Evolutionary conservation across 2,113 vertebrate genomes (phyloP).

Genomic region (Percopsis transmontana): DNA sequence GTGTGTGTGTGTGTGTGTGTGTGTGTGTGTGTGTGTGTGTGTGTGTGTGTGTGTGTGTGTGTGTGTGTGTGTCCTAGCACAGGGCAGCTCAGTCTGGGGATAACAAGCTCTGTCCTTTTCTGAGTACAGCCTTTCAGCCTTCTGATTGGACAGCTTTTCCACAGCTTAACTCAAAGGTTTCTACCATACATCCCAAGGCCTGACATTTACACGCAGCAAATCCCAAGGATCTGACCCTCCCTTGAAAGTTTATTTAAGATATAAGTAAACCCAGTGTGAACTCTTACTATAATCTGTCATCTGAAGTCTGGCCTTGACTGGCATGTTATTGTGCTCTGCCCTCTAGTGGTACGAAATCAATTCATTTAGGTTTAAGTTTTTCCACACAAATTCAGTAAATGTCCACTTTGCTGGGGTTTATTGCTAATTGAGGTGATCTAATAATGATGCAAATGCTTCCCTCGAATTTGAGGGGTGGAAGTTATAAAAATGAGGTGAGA

Average conservation of each 20-base stretch:
- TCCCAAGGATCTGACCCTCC: slow-evolving; percentile 9
- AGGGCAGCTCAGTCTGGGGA: slow-evolving; percentile 1
- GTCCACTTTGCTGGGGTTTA: too few species aligned
- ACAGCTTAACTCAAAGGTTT: slow-evolving; percentile 21
- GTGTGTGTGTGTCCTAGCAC: slow-evolving; percentile 15
- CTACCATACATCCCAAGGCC: slow-evolving; percentile 16
- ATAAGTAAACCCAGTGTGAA: slow-evolving; percentile 13
- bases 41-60: not conserved
- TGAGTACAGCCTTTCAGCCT: not conserved
- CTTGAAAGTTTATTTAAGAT: slow-evolving; percentile 18
- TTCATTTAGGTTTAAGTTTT: too few species aligned
- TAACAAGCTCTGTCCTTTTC: slow-evolving; percentile 8
- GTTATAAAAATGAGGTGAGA: too few species aligned
- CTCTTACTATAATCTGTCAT: slow-evolving; percentile 27
- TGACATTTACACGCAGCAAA: slow-evolving; percentile 15
- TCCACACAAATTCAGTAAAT: too few species aligned
- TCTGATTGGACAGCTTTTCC: slow-evolving; percentile 46
- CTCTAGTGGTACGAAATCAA: too few species aligned
- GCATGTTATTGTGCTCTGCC: not conserved
- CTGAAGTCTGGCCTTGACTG: not conserved
- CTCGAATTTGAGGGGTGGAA: too few species aligned
- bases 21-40: not conserved
- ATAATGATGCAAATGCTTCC: too few species aligned
- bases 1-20: slow-evolving; percentile 1
- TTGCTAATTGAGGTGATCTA: too few species aligned